Evolutionary conservation across 2,888 invertebrate genomes (phyloP), one percentile per base, ranked within the genome.

Genomic region (Machimus atricapillus): DNA sequence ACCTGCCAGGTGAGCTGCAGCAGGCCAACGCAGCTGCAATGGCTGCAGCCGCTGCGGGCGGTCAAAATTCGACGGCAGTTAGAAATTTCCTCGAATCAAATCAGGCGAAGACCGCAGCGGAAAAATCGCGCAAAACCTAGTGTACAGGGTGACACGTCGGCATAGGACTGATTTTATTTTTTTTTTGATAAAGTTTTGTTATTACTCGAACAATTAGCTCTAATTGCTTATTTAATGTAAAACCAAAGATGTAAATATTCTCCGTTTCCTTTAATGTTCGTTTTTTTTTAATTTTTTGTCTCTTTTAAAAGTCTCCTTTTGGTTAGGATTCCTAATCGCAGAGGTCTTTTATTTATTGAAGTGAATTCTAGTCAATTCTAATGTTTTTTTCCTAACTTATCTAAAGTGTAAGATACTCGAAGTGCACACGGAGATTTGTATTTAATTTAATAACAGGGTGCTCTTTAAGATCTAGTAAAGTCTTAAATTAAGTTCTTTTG

Each of bases 1-100:
- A 98, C 91, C 93, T 98, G 56, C 97, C 97, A 0, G 97, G 97
- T 0, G 96, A 96, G 88, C 92, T 96, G 87, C 93, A 93, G 81
- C 90, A 90, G 66, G 88, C 89, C 19, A 87, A 89, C 58, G 89
- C 89, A 86, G 89, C 90, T 31, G 89, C 89, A 27, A 89, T 89
- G 9, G 89, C 89, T 1, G 89, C 89, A 7, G 90, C 89, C 6
- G 89, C 90, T 6, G 89, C 89, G 0, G 89, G 89, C 0, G 90
- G 58, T 2, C 83, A 83, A 40, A 83, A 23, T 66, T 43, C 66
- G n/a, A 40, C 58, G 19, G 37, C 73, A 2, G 83, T 83, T 1
- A 37, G 40, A 31, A 83, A 34, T 19, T 40, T 73, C 19, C 58
- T 83, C 19, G 73, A 66, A 37, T 19, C 58, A 19, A 83, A 16